A percentile compares a stretch with the other conserved stretches of the same genome.
phyloP scores from a whole-genome alignment of 1,140 invertebrate genomes.

The Bathynomus jamesi region DNA sequence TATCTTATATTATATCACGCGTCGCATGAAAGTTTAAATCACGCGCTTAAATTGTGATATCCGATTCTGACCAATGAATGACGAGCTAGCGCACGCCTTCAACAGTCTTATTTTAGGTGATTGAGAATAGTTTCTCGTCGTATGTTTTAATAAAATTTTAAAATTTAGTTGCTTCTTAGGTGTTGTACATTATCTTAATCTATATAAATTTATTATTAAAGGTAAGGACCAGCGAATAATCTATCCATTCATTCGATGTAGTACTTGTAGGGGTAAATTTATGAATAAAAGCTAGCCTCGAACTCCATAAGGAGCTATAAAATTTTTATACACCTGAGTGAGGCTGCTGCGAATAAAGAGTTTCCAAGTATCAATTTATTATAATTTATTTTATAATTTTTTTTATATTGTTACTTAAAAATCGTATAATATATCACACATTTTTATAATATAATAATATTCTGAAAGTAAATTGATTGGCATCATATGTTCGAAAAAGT shows the following conservation, averaged over 20 bases:
- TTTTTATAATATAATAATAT: too few species aligned
- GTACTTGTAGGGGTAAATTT: not conserved
- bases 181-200: not conserved
- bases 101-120: not conserved
- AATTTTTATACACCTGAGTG: not conserved
- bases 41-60: not conserved
- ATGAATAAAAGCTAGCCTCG: not conserved
- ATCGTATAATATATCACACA: too few species aligned
- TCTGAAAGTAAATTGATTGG: too few species aligned
- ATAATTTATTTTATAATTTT: too few species aligned
- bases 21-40: not conserved
- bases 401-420: too few species aligned
- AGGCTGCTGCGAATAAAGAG: not conserved
- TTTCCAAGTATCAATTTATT: not conserved
- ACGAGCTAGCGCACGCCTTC: not conserved
- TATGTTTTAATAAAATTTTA: not conserved
- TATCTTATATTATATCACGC: not conserved
- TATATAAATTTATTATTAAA: not conserved
- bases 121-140: not conserved
- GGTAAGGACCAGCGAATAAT: not conserved
- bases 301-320: not conserved
- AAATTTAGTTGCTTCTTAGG: not conserved
- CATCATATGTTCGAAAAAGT: not conserved
- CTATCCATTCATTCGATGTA: not conserved
- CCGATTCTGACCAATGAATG: not conserved